phyloP scores from a whole-genome alignment of 2,113 vertebrate species.

The Crocuta crocuta region DNA sequence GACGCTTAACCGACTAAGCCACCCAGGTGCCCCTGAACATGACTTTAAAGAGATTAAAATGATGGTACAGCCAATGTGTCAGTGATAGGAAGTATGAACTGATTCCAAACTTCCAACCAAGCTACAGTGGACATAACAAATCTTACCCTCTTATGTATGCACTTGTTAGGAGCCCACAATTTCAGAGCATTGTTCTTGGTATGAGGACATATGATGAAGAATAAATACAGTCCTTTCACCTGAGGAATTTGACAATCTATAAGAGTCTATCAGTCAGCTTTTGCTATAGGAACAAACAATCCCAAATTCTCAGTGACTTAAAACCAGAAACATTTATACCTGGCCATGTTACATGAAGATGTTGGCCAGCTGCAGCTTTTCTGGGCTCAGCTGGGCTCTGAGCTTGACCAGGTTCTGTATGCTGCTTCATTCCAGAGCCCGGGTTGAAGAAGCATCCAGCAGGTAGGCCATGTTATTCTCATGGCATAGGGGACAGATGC shows the following conservation, averaged over 20 bases:
- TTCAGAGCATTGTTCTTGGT: neutral
- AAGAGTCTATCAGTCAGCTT: neutral
- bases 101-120: conserved; percentile 31
- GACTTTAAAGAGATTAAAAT: neutral
- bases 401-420: neutral
- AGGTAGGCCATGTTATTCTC: neutral
- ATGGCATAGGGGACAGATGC: neutral
- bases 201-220: neutral
- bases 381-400: neutral
- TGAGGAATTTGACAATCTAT: neutral
- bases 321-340: neutral
- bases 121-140: neutral
- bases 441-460: neutral
- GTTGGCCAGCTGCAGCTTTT: neutral
- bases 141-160: neutral
- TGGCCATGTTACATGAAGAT: neutral
- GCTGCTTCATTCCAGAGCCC: neutral
- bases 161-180: neutral
- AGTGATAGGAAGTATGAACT: neutral
- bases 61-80: neutral
- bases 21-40: neutral
- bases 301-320: neutral
- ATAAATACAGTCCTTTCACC: neutral
- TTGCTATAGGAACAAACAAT: neutral
- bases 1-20: too few species aligned